Percentiles rank a stretch among this genome's conserved stretches.
Evolutionary conservation across 2,113 vertebrate genomes (phyloP).

Genomic region (Prolemur simus): DNA sequence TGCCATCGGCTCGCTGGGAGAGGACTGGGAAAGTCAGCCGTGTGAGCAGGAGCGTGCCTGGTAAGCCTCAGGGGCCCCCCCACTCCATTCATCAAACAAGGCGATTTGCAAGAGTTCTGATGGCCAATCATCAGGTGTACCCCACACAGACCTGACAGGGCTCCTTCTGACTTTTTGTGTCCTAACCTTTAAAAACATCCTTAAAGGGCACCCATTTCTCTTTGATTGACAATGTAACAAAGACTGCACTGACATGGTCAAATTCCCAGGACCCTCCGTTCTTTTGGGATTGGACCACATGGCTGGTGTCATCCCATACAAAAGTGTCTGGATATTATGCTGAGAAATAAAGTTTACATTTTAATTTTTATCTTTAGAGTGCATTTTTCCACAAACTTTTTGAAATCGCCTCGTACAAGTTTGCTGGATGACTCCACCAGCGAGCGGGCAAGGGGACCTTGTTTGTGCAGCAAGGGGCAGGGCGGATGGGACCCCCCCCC

Average conservation of each 20-base stretch:
- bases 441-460: fast-evolving
- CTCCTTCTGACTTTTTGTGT: too few relatives aligned
- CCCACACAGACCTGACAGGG: too few relatives aligned
- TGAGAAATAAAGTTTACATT: neutral
- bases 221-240: neutral
- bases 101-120: too few relatives aligned
- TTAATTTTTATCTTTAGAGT: too few relatives aligned
- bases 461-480: too few relatives aligned
- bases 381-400: neutral
- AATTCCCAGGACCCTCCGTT: neutral
- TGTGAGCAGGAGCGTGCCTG: too few relatives aligned
- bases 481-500: neutral
- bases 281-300: neutral
- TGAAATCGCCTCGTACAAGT: neutral
- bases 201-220: neutral
- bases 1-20: too few relatives aligned
- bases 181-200: too few relatives aligned
- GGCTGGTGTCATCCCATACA: neutral
- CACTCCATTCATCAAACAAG: too few relatives aligned
- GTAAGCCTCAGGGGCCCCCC: too few relatives aligned
- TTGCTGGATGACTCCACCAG: neutral
- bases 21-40: too few relatives aligned
- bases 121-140: too few relatives aligned
- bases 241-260: neutral
- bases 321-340: neutral